Evolutionary conservation across 2,113 vertebrate species (phyloP), one percentile per base, ranked within the genome.

Genomic region (Pelusios castaneus): DNA sequence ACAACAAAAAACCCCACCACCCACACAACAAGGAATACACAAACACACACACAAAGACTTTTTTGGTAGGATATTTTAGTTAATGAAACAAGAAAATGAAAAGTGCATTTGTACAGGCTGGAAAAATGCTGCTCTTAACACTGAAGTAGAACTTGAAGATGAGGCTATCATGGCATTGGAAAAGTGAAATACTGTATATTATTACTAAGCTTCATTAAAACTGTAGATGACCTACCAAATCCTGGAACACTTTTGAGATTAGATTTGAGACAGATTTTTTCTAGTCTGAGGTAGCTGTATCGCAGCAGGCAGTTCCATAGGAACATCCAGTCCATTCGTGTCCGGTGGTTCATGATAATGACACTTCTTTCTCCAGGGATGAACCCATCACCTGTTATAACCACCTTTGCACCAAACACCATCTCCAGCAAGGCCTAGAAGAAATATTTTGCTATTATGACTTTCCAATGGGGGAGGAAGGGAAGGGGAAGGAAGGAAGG

Each of bases 271-370:
- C 99, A 99, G 97, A 99, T 98, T 98, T 99, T 99, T 97, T 99
- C 99, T 98, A 99, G 97, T 87, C 99, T 98, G 95, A 99, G 99
- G 98, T 99, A 99, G 98, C 99, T 99, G 96, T 99, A 99, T 96
- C 99, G 98, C 96, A 99, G 98, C 93, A 99, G 98, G 95, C 99
- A 99, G 92, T 99, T 99, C 99, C 99, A 99, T 11, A 99, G 98
- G 95, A 99, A 99, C 99, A 99, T 99, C 99, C 99, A 99, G 98
- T 99, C 99, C 97, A 99, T 98, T 38, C 99, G 98, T 3, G 99
- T 99, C 49, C 99, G 99, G 96, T 99, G 99, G 98, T 99, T 99
- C 99, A 99, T 99, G 91, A 99, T 99, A 91, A 99, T 99, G 89
- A 99, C 99, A 87, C 99, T 99, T 85, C 99, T 98, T 98, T 99